Base-by-base conservation (phyloP, 2,113 vertebrate genomes). In the Chionis minor region DNA sequence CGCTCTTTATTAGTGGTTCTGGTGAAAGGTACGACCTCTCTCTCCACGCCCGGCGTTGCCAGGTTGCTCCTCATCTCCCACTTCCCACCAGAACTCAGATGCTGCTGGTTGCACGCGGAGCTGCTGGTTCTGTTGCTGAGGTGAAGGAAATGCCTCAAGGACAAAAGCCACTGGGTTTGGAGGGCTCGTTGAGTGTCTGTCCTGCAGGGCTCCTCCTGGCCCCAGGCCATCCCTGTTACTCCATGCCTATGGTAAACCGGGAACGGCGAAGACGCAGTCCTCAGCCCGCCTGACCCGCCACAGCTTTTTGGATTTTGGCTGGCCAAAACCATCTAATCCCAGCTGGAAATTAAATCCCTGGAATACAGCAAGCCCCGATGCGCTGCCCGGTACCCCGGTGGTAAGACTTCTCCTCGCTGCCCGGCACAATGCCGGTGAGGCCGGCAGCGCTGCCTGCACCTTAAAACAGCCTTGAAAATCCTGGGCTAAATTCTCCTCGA, bases 181-280 rank as follows among this genome's bases (percentile, higher is more conserved):
- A 66, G 63, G 40, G 18, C 32, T 66, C 1, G 0, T 14, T 30
- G 23, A 8, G 40, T 12, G 9, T 58, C 22, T 9, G 1, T 73
- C n/a, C 51, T 45, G 11, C 19, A 19, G 77, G 23, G n/a, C 33
- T 82, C 10, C 45, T 66, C 67, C 59, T 74, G 38, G 40, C 47
- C 51, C 62, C 5, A 4, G 15, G 13, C 24, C 26, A 18, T 23
- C 42, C 45, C 42, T 45, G 19, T 75, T 82, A 45, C 26, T 81
- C 59, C 2, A 0, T 55, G 10, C 26, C 51, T 40, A 20, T 42
- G 40, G 28, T 45, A 88, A 73, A 65, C 12, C 1, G 1, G 38
- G 19, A 45, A 52, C 0, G 3, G 49, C 2, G 0, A 32, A 69
- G 27, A 14, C 1, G 6, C 32, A 66, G 23, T 28, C 44, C 18